phyloP scores from a whole-genome alignment of 92 coral and sea anemone genomes.

The Zoanthus sansibaricus region DNA sequence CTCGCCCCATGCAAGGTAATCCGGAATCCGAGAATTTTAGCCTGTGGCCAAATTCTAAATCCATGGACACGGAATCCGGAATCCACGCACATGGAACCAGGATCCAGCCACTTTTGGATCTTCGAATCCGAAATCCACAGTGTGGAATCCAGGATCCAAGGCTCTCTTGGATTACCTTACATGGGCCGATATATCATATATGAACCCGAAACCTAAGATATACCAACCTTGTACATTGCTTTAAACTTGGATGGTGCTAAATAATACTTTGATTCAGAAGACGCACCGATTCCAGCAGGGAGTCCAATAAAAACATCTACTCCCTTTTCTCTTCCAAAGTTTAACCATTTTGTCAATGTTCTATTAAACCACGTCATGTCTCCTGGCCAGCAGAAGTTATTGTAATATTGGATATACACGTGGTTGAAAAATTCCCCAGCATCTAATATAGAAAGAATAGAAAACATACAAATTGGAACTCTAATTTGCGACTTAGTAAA shows the following conservation, averaged over 20 bases:
- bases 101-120: too few relatives aligned
- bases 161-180: too few relatives aligned
- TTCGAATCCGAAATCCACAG: too few relatives aligned
- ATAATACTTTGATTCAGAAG: not conserved
- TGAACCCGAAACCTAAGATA: not conserved
- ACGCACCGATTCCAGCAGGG: constrained; percentile 7
- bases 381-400: constrained; percentile 31
- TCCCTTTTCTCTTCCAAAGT: not conserved
- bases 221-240: constrained; percentile 18
- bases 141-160: too few relatives aligned
- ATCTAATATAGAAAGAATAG: not conserved
- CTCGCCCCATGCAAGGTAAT: too few relatives aligned
- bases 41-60: too few relatives aligned
- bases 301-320: not conserved
- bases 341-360: constrained; percentile 10
- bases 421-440: constrained; percentile 19
- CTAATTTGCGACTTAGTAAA: too few relatives aligned
- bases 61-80: too few relatives aligned
- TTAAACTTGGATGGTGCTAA: not conserved
- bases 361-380: not conserved
- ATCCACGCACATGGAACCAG: too few relatives aligned
- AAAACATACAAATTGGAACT: not conserved
- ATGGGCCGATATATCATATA: too few relatives aligned
- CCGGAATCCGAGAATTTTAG: too few relatives aligned
- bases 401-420: constrained; percentile 29